phyloP scores from a whole-genome alignment of 2,797 vertebrate genomes.

The Vireo griseus region DNA sequence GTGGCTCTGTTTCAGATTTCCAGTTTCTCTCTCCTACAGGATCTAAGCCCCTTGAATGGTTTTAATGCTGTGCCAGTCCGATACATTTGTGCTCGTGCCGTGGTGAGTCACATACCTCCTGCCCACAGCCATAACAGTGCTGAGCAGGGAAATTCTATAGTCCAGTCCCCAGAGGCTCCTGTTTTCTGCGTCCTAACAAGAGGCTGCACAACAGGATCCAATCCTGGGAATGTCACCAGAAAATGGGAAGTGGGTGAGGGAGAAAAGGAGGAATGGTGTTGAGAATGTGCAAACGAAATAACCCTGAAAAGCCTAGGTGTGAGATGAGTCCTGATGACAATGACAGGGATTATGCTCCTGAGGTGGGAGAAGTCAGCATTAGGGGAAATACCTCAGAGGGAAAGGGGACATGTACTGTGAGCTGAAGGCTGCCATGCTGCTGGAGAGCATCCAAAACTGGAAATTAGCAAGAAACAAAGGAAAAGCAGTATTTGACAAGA shows the following conservation, averaged over 20 bases:
- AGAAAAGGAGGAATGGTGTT: not conserved
- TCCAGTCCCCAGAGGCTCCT: not conserved
- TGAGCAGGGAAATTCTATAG: not conserved
- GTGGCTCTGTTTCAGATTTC: not conserved
- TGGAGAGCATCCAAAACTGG: not conserved
- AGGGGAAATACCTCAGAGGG: not conserved
- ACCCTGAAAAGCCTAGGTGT: not conserved
- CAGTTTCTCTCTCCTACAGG: not conserved
- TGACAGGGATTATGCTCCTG: not conserved
- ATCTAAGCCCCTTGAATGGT: rapidly evolving
- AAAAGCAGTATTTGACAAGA: not conserved
- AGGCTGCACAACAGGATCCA: not conserved
- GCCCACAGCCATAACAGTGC: not conserved
- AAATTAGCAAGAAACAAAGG: not conserved
- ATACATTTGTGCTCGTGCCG: rapidly evolving
- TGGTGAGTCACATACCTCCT: not conserved
- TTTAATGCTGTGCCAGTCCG: not conserved
- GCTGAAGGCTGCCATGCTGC: not conserved
- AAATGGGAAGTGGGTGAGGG: not conserved
- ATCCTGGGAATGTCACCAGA: not conserved
- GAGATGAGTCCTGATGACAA: not conserved
- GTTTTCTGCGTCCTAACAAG: slow-evolving; percentile 5
- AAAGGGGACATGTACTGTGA: not conserved
- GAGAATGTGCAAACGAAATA: not conserved
- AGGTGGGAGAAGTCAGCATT: not conserved